These are phyloP conservation scores for Callospermophilus lateralis DNA, from an alignment of 2,113 vertebrate genomes.

Conservation along the genomic window DNA sequence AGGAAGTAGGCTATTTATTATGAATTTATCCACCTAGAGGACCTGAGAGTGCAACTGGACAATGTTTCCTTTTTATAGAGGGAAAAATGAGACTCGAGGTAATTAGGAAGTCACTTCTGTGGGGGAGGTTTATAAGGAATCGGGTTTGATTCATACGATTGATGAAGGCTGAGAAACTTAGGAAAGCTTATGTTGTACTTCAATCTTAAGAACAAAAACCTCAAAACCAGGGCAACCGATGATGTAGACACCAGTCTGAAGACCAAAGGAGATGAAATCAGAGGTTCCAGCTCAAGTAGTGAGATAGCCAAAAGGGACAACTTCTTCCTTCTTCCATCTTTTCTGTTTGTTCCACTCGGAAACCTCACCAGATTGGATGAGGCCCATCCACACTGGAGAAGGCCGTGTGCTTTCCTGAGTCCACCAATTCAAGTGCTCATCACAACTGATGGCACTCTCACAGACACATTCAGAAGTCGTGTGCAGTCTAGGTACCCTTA, in stretches of 20 bases:
- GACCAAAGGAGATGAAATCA: neutral
- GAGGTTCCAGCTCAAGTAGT: neutral
- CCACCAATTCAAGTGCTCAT: neutral
- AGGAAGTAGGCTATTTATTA: neutral
- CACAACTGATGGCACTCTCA: neutral
- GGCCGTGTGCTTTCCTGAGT: neutral
- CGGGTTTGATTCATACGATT: neutral
- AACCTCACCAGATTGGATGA: neutral
- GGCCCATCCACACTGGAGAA: neutral
- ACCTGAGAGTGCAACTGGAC: neutral
- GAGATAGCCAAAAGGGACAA: neutral
- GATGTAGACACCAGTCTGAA: neutral
- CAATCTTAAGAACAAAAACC: neutral
- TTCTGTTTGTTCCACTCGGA: neutral
- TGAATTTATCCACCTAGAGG: neutral
- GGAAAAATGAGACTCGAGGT: neutral
- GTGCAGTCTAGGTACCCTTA: neutral
- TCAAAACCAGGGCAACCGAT: neutral
- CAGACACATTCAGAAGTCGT: neutral
- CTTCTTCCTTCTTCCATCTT: neutral
- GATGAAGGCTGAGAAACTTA: neutral
- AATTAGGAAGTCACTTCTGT: neutral
- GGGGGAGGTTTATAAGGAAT: neutral
- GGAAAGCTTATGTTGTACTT: neutral
- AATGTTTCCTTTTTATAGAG: neutral